These are phyloP conservation scores for Aurelia coerulea DNA, from an alignment of 30 jellyfish, hydroid and myxozoan genomes.

Conservation along the genomic window DNA sequence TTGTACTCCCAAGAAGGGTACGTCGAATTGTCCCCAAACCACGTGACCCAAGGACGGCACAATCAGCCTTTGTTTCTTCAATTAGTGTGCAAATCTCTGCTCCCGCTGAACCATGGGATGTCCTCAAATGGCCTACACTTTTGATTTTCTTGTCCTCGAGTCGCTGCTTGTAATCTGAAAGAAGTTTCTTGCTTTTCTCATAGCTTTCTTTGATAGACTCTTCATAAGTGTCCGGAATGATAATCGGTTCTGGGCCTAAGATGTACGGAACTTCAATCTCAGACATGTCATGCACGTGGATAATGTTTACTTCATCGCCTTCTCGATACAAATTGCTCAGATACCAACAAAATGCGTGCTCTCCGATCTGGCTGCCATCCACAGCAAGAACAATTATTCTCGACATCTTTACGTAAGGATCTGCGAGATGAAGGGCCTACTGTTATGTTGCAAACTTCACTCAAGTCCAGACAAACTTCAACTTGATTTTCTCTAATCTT, in stretches of 20 bases:
- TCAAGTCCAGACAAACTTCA: too few species aligned
- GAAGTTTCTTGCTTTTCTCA: conserved; percentile 65
- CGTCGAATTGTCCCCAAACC: conserved; percentile 90
- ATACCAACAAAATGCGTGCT: conserved; percentile 84
- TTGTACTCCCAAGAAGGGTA: conserved; percentile 89
- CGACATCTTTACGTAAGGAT: conserved; percentile 19
- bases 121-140: conserved; percentile 68
- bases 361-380: conserved; percentile 82
- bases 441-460: too few species aligned
- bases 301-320: conserved; percentile 70
- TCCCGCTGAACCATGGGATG: conserved; percentile 82
- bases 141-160: conserved; percentile 68
- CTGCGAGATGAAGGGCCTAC: not conserved
- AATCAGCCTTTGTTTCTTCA: conserved; percentile 67
- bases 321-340: conserved; percentile 74
- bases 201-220: conserved; percentile 68
- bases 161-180: conserved; percentile 62
- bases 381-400: conserved; percentile 71
- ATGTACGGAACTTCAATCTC: conserved; percentile 69
- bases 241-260: conserved; percentile 82
- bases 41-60: conserved; percentile 84
- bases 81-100: conserved; percentile 79
- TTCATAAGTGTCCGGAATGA: conserved; percentile 73
- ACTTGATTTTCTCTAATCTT: too few species aligned
- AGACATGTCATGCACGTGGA: conserved; percentile 78